Base-by-base conservation (phyloP, 2,113 vertebrate species). In the Oceanodroma tethys region DNA sequence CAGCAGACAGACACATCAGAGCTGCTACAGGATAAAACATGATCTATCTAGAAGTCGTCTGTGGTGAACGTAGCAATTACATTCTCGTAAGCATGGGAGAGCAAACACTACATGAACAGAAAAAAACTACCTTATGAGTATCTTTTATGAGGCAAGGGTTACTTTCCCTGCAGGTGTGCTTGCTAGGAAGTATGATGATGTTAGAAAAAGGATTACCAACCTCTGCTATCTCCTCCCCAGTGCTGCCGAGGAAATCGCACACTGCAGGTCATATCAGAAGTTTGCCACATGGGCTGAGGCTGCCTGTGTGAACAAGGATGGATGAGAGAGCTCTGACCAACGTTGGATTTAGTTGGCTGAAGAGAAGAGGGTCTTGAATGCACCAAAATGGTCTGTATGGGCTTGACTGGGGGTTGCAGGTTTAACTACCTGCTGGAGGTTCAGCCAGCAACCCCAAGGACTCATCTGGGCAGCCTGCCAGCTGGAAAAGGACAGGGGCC, bases 291-390 rank as follows among this genome's bases (percentile, higher is more conserved):
- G 45, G 19, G 17, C 16, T 58, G 50, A 55, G 16, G 21, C 14
- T 85, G 19, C 8, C 10, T 52, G 5, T n/a, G 29, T 34, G 30
- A 81, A 20, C 10, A 70, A 47, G 36, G 6, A 43, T 26, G 7
- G 6, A 11, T 34, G 16, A 81, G 12, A 23, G 34, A 91, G 15
- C 10, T 80, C 34, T 73, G 22, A 40, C 4, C 16, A 25, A 3
- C 0, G 0, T 4, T 89, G 59, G 10, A 34, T 3, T 45, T 12
- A 68, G 7, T 4, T 80, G 15, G 2, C 9, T 73, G 43, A 85
- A 45, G 50, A 42, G 16, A 70, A 68, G 26, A 70, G 16, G 10
- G 10, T 7, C 5, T 59, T 72, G 11, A 60, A 50, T 42, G 45
- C 13, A n/a, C 30, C 7, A 26, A 52, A 68, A 34, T 60, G 5